Base-by-base conservation (phyloP, 1,140 invertebrate species). In the Aphaenogaster rudis region DNA sequence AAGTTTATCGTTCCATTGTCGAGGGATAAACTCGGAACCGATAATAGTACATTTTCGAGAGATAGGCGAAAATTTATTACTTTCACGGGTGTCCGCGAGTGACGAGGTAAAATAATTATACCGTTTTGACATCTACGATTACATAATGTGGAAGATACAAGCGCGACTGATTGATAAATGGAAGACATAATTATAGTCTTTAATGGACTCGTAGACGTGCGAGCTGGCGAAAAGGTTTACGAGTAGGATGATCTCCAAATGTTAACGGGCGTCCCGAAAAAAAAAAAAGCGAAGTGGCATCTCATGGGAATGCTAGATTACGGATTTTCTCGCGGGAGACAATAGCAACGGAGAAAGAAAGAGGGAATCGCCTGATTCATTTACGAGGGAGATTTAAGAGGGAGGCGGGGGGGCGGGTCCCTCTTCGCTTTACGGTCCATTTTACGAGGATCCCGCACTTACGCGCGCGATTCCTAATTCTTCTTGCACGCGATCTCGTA, bases 301-400 rank as follows among this genome's bases (percentile, higher is more conserved):
- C 64, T 81, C 33, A 76, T 63, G 80, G 54, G 69, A 84, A 84
- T 33, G 28, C 21, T 74, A 48, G 74, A 50, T 74, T 71, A 82
- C 28, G 54, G 39, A 39, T 72, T 72, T 52, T 72, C 67, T 72
- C 54, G 54, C 28, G 54, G 42, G 69, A 84, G n/a, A 84, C 80
- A 84, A 84, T 63, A 84, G 52, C 42, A n/a, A 28, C 45, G 61
- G 33, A 11, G 42, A 61, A 39, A 15, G 42, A 36, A 61, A 36
- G 69, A 82, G 50, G 45, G 17, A 36, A 33, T 54, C 28, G 11
- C 28, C 21, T 3, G n/a, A 8, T n/a, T 28, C 13, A 21, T 48
- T 84, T 74, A 15, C 6, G 66, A 54, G 28, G n/a, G n/a, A 71
- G 48, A 71, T 28, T 28, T 28, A 28, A 28, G 28, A 28, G 28